phyloP scores from a whole-genome alignment of 2,888 invertebrate species.

The Drosophila macrospina region DNA sequence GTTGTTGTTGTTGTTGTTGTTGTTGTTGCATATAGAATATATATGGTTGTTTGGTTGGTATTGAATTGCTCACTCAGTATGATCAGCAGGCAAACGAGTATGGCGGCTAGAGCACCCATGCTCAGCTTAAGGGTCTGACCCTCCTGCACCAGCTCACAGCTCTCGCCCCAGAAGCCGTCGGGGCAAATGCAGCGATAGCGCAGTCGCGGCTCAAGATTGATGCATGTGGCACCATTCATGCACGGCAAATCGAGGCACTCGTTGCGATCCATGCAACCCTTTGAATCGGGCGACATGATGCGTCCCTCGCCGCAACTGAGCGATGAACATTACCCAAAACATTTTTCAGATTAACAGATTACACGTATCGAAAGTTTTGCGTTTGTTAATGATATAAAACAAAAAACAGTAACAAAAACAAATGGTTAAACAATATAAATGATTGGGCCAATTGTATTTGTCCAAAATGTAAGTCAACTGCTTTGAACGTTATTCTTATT shows the following conservation, averaged over 20 bases:
- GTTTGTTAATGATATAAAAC: not conserved
- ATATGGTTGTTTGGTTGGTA: not conserved
- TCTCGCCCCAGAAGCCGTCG: constrained; percentile 96
- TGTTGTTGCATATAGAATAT: constrained; percentile 43
- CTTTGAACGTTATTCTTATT: constrained; percentile 4
- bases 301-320: constrained; percentile 96
- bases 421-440: constrained; percentile 10
- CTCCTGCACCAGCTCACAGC: constrained; percentile 97
- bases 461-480: constrained; percentile 23
- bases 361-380: too few species aligned
- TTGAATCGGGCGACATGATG: constrained; percentile 94
- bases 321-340: too few species aligned
- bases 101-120: constrained; percentile 98
- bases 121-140: constrained; percentile 97
- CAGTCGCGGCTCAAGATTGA: constrained; percentile 95
- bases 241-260: constrained; percentile 98
- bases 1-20: constrained; percentile 47
- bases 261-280: constrained; percentile 97
- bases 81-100: constrained; percentile 98
- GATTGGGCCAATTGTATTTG: constrained; percentile 12
- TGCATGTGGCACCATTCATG: constrained; percentile 96
- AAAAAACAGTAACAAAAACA: not conserved
- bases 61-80: constrained; percentile 94
- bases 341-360: too few species aligned
- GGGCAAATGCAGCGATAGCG: constrained; percentile 95